phyloP scores from a whole-genome alignment of 1,140 invertebrate species.

The Muscidifurax raptorellus region DNA sequence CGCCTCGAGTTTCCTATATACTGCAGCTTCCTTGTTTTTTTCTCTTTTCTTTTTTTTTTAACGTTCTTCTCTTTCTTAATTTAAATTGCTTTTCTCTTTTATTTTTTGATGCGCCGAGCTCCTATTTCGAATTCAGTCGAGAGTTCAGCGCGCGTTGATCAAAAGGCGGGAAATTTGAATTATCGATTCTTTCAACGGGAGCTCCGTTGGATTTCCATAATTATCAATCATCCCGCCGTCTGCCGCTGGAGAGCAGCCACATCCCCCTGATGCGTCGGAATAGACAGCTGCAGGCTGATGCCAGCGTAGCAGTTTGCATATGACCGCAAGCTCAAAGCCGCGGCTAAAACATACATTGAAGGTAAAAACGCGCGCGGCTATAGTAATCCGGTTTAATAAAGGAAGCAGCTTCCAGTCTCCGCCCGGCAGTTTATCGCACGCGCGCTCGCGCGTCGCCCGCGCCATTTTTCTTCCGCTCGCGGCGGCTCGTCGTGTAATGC shows the following conservation, averaged over 20 bases:
- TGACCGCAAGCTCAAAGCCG: background rate
- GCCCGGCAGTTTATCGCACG: slow-evolving; percentile 7
- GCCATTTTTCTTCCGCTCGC: slow-evolving; percentile 34
- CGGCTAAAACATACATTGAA: background rate
- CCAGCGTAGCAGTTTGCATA: background rate
- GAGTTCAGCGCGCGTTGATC: no score
- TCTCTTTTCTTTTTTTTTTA: background rate
- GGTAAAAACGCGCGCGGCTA: background rate
- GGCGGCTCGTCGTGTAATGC: slow-evolving; percentile 42
- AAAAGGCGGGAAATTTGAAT: background rate
- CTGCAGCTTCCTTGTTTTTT: no score
- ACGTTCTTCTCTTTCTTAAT: background rate
- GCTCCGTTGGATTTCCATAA: no score
- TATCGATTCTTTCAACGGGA: background rate
- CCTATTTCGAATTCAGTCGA: no score
- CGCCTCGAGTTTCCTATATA: no score
- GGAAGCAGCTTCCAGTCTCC: slow-evolving; percentile 12
- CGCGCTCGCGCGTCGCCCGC: background rate
- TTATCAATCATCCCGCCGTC: no score
- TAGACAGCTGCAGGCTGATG: no score
- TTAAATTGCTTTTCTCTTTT: background rate
- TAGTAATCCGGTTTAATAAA: slow-evolving; percentile 29
- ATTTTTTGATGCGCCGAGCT: no score
- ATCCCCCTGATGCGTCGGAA: no score
- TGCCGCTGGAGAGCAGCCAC: no score